phyloP scores from a whole-genome alignment of 1,140 invertebrate genomes.

The Drosophila pachea region DNA sequence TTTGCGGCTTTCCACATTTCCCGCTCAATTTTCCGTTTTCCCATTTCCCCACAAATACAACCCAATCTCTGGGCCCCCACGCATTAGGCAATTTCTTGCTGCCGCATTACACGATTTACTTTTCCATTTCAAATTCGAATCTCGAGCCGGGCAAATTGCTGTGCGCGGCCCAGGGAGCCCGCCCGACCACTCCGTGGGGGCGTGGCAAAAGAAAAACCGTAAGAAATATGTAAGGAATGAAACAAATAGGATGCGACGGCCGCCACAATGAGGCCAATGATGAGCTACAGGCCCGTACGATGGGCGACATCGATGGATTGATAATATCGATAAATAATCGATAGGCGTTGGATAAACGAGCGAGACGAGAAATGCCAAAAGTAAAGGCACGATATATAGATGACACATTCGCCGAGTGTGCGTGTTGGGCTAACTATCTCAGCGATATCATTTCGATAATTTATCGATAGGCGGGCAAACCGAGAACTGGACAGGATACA shows the following conservation, averaged over 20 bases:
- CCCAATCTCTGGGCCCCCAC: conserved; percentile 17
- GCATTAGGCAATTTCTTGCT: conserved; percentile 76
- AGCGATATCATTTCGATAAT: background rate
- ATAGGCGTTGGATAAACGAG: no score
- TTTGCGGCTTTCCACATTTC: conserved; percentile 49
- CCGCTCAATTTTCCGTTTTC: background rate
- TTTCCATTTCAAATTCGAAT: conserved; percentile 71
- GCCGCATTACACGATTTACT: conserved; percentile 73
- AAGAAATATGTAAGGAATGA: conserved; percentile 30
- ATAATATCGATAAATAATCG: background rate
- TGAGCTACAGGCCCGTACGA: conserved; percentile 42
- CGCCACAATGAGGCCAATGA: conserved; percentile 69
- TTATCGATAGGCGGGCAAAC: no score
- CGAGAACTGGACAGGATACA: no score
- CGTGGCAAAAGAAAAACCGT: conserved; percentile 16
- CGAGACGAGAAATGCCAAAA: no score
- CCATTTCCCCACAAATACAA: conserved; percentile 2
- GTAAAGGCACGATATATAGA: no score
- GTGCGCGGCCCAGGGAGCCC: conserved; percentile 37
- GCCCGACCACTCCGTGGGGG: conserved; percentile 5
- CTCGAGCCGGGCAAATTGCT: conserved; percentile 74
- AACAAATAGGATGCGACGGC: conserved; percentile 62
- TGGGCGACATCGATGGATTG: conserved; percentile 2
- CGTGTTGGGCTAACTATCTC: background rate
- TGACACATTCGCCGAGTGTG: no score